Percentiles rank a stretch among this genome's conserved stretches.
Conservation (phyloP, 2,797 vertebrate species). For the Galagoides demidoff region DNA sequence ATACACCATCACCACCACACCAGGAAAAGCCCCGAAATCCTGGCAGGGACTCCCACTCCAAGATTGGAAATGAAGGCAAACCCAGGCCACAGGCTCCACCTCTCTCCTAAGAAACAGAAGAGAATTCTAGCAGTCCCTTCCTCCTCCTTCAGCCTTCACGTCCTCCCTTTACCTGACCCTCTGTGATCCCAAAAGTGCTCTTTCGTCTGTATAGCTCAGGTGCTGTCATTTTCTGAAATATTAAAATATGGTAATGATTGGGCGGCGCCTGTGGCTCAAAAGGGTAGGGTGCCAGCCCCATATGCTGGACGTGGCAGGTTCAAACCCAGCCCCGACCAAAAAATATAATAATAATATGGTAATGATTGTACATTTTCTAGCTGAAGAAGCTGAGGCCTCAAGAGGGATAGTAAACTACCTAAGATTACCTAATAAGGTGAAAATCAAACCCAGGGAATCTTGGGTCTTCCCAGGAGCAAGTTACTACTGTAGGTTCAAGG, state of each 20-base stretch:
- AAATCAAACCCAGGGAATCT: not conserved
- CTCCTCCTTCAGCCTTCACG: not conserved
- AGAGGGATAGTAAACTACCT: not conserved
- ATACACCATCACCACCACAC: not conserved
- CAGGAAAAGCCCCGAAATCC: conserved; percentile 61
- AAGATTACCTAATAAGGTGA: conserved; percentile 13
- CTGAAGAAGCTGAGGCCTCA: conserved; percentile 22
- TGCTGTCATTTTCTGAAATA: conserved; percentile 18
- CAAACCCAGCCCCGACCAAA: too few species aligned
- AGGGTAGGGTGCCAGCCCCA: too few species aligned
- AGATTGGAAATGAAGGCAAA: not conserved
- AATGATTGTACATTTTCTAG: conserved; percentile 10
- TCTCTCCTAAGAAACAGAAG: not conserved
- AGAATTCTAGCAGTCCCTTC: conserved; percentile 1
- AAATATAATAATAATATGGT: not conserved
- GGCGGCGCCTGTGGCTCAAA: too few species aligned
- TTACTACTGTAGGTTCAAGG: not conserved
- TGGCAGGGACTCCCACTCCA: conserved; percentile 57
- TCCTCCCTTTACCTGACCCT: conserved; percentile 23
- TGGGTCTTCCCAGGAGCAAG: not conserved
- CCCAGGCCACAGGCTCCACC: not conserved
- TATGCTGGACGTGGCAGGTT: too few species aligned
- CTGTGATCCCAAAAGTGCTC: not conserved
- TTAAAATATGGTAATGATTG: not conserved
- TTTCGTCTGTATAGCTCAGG: not conserved